phyloP scores from a whole-genome alignment of 2,113 vertebrate genomes.

The Notothenia rossii region DNA sequence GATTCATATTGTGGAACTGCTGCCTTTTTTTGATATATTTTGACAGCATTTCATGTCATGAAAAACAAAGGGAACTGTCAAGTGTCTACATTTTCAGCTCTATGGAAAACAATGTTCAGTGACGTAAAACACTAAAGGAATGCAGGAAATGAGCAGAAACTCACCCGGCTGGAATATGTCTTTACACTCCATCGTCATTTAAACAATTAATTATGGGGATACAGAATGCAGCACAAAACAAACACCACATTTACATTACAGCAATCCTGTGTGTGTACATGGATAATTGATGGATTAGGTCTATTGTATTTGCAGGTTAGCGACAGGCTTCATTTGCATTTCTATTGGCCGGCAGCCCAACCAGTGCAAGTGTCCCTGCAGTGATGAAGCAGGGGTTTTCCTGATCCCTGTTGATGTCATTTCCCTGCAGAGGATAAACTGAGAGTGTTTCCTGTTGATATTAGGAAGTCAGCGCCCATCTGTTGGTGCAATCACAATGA shows the following conservation, averaged over 20 bases:
- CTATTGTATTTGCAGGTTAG: constrained; percentile 59
- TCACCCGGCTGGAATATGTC: background rate
- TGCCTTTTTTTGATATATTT: background rate
- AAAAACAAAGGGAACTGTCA: background rate
- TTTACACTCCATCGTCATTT: background rate
- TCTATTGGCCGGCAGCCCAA: constrained; percentile 11
- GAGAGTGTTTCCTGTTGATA: constrained; percentile 74
- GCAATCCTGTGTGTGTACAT: background rate
- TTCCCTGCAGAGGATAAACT: constrained; percentile 59
- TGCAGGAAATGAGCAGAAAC: constrained; percentile 38
- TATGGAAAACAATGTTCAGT: background rate
- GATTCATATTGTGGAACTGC: background rate
- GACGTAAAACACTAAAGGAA: constrained; percentile 30
- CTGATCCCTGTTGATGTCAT: constrained; percentile 70
- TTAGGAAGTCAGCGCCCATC: constrained; percentile 65
- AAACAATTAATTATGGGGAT: background rate
- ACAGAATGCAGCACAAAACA: background rate
- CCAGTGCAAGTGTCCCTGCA: background rate
- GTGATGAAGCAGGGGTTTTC: constrained; percentile 44
- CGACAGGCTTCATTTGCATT: constrained; percentile 48
- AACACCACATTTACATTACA: constrained; percentile 6
- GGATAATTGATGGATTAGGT: constrained; percentile 31
- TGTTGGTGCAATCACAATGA: constrained; percentile 55
- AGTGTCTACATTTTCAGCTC: background rate
- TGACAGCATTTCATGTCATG: background rate